Percentiles rank a stretch among this genome's conserved stretches.
Conservation (phyloP, 2,797 vertebrate species). For the Siniperca scherzeri region DNA sequence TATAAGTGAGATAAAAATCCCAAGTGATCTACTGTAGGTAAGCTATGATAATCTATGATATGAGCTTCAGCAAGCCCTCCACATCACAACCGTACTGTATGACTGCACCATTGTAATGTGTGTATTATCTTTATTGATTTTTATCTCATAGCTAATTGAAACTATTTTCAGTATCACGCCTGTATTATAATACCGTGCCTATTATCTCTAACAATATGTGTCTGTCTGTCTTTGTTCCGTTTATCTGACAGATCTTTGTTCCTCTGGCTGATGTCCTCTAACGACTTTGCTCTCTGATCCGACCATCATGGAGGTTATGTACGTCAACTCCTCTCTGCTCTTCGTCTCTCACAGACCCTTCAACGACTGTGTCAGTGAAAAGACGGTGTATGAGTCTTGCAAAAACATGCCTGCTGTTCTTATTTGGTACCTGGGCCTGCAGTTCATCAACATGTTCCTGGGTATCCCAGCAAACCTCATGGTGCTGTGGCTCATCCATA, state of each 20-base stretch:
- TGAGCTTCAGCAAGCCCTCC: neutral
- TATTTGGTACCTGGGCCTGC: constrained; percentile 82
- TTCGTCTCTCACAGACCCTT: constrained; percentile 54
- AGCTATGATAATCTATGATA: neutral
- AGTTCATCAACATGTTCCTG: constrained; percentile 86
- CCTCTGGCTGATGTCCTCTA: constrained; percentile 7
- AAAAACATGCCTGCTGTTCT: constrained; percentile 72
- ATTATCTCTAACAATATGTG: too few species aligned
- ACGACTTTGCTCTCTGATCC: neutral
- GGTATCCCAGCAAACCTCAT: constrained; percentile 85
- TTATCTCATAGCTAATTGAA: neutral
- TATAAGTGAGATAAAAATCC: neutral
- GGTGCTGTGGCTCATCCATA: constrained; percentile 85
- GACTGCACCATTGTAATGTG: too few species aligned
- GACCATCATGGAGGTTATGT: constrained; percentile 66
- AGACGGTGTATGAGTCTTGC: constrained; percentile 73
- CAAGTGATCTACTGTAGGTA: too few species aligned
- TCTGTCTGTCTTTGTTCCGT: neutral
- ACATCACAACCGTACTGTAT: neutral
- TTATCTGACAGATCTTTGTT: constrained; percentile 35
- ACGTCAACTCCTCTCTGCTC: constrained; percentile 74
- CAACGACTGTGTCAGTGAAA: constrained; percentile 46
- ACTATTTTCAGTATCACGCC: neutral
- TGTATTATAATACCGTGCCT: neutral
- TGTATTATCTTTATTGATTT: neutral